Base-by-base conservation (phyloP, 2,113 vertebrate species). In the Oryzias curvinotus region DNA sequence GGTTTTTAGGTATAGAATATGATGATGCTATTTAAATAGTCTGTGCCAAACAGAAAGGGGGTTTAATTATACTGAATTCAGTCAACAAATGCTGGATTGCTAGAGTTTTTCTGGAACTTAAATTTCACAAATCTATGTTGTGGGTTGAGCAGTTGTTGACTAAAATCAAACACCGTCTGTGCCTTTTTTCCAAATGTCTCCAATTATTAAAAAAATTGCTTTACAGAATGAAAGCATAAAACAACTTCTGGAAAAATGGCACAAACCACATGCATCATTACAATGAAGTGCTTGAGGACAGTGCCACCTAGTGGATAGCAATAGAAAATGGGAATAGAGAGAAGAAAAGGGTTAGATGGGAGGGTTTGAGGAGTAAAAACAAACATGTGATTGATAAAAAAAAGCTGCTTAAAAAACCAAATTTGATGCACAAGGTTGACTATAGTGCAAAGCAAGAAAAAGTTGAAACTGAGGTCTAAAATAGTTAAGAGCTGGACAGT, bases 401-500 rank as follows among this genome's bases (percentile, higher is more conserved):
- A 36, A 36, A 36, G 8, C 2, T 36, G 36, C 36, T 36, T 8
- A 12, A 36, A 36, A 36, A 36, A 36, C 2, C 12, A 36, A 36
- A 12, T 36, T 3, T 36, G 10, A 2, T 36, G 36, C 8, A 36
- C 36, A 36, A 36, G 10, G 36, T 36, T 12, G 36, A 36, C 2
- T 36, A 36, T 36, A 36, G 36, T 7, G 4, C 6, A 28, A 28
- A 28, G 26, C 36, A 7, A 73, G 67, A 65, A 48, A 15, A 46
- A 62, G 71, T 63, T 17, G 65, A 23, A 52, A 57, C 18, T 66
- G 15, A 30, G 56, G 48, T 42, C 36, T 52, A 55, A 70, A 64
- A 67, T 72, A 78, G 86, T 73, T 49, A 75, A 64, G 74, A 85
- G 70, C 76, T 71, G 58, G 65, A 73, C 17, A 77, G 77, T 73